A percentile compares a stretch with the other conserved stretches of the same genome.
Conservation (phyloP, 2,113 vertebrate species). For the Lamprologus sp. region DNA sequence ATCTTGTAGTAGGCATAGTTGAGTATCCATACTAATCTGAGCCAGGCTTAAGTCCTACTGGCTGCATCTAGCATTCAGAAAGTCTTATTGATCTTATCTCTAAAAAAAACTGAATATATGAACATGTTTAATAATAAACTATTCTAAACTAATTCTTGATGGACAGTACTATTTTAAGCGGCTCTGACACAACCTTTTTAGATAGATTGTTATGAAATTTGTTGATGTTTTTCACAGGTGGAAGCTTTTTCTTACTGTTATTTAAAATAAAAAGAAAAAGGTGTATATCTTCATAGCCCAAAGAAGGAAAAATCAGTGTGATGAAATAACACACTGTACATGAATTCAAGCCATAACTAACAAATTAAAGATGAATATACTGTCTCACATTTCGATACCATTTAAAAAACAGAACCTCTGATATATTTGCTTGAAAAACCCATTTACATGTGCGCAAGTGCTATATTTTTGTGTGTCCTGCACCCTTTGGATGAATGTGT, state of each 20-base stretch:
- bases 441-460: background rate
- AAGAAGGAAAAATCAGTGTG: background rate
- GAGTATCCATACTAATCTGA: background rate
- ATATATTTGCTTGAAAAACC: background rate
- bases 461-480: background rate
- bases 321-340: background rate
- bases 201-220: background rate
- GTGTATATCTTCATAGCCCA: background rate
- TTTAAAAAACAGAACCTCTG: background rate
- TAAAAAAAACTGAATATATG: rapidly evolving
- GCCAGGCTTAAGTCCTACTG: background rate
- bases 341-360: background rate
- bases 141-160: background rate
- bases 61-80: background rate
- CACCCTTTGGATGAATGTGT: background rate
- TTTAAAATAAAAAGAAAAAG: background rate
- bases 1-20: background rate
- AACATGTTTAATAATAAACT: background rate
- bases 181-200: background rate
- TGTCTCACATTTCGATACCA: background rate
- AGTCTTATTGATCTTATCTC: background rate
- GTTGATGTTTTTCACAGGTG: background rate
- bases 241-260: background rate
- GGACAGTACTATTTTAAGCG: background rate
- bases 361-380: background rate